Conservation (phyloP, 2,888 invertebrate genomes). For the Pollenia griseotomentosa region DNA sequence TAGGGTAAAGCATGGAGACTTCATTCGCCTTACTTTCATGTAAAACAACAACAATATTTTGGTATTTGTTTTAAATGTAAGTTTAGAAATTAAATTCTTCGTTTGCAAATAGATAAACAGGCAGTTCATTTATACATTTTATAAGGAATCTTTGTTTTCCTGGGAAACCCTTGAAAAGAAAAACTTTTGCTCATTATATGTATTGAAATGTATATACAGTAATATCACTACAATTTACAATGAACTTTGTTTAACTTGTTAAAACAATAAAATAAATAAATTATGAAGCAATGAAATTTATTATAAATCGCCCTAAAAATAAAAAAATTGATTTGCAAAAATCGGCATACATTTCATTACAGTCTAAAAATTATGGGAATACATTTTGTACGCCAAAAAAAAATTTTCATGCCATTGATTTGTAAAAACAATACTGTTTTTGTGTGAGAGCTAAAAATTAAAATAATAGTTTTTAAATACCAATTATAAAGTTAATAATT, state of each 20-base stretch:
- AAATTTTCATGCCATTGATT: not conserved
- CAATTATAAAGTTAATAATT: slow-evolving; percentile 4
- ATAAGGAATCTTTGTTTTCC: too few relatives aligned
- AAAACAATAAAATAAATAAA: not conserved
- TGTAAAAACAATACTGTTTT: not conserved
- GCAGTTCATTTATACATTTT: too few relatives aligned
- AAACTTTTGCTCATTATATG: too few relatives aligned
- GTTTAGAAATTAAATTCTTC: too few relatives aligned
- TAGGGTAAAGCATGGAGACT: too few relatives aligned
- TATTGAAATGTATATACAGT: too few relatives aligned
- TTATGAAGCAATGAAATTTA: not conserved
- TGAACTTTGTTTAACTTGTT: not conserved
- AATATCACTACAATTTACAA: not conserved
- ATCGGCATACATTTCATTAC: not conserved
- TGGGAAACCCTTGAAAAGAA: too few relatives aligned
- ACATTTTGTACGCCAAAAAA: not conserved
- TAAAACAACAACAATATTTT: too few relatives aligned
- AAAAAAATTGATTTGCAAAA: not conserved
- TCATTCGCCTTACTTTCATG: too few relatives aligned
- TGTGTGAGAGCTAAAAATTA: not conserved
- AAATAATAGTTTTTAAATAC: not conserved
- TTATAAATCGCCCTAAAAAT: not conserved
- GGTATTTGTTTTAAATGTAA: too few relatives aligned
- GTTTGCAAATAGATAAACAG: too few relatives aligned
- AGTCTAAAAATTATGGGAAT: not conserved